A percentile compares a stretch with the other conserved stretches of the same genome.
Evolutionary conservation across 2,888 invertebrate genomes (phyloP).

Genomic region (Neuroscelio doddi): DNA sequence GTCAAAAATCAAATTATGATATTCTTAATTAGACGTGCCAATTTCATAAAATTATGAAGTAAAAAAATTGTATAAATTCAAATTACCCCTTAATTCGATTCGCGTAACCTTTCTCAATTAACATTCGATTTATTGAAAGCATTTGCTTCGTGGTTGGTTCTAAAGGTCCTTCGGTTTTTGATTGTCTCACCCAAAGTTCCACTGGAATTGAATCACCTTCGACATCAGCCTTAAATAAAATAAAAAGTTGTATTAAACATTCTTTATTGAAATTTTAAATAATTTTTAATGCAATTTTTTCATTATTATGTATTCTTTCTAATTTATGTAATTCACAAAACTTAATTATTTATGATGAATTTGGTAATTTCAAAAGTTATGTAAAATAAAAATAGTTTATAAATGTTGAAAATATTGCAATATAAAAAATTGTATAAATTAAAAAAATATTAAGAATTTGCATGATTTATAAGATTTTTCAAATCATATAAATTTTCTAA

Average conservation of each 20-base stretch:
- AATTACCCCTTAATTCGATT: constrained; percentile 70
- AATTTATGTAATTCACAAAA: neutral
- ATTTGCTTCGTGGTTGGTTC: constrained; percentile 78
- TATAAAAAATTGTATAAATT: too few species aligned
- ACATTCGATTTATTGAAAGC: constrained; percentile 78
- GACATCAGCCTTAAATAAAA: constrained; percentile 42
- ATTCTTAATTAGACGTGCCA: too few species aligned
- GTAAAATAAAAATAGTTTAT: too few species aligned
- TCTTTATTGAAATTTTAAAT: neutral
- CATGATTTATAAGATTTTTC: too few species aligned
- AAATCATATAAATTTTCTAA: too few species aligned
- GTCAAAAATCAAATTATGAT: too few species aligned
- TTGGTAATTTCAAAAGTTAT: too few species aligned
- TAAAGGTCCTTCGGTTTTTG: constrained; percentile 77
- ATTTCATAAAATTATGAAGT: too few species aligned
- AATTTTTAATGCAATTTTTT: constrained; percentile 3
- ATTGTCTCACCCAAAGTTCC: constrained; percentile 79
- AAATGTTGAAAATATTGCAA: too few species aligned
- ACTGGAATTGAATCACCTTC: constrained; percentile 72
- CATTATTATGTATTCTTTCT: too few species aligned
- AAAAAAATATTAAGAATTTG: too few species aligned
- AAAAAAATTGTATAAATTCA: neutral
- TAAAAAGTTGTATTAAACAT: neutral
- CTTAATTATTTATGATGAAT: too few species aligned
- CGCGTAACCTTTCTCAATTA: constrained; percentile 80